Conservation (phyloP, 1,140 invertebrate genomes). For the Drosophila tristis region DNA sequence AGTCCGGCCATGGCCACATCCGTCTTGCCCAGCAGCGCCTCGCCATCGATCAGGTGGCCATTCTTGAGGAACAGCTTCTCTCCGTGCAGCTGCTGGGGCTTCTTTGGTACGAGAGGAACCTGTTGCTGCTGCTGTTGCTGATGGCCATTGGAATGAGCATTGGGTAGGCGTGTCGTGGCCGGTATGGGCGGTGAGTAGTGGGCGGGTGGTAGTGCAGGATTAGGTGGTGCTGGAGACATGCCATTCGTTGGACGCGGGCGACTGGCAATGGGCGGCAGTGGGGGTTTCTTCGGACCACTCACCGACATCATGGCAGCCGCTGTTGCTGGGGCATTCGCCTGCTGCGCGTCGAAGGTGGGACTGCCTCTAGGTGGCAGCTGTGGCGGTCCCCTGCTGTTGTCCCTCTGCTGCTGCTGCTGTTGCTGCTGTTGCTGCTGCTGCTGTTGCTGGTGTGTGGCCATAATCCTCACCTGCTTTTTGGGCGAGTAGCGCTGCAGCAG, state of each 20-base stretch:
- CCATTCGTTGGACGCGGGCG: constrained; percentile 84
- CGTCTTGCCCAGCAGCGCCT: constrained; percentile 87
- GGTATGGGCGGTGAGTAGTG: constrained; percentile 77
- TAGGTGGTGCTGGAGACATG: constrained; percentile 51
- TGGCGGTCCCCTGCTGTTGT: constrained; percentile 83
- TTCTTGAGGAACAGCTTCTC: constrained; percentile 85
- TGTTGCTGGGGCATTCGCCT: constrained; percentile 2
- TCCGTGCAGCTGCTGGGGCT: constrained; percentile 73
- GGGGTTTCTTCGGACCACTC: constrained; percentile 88
- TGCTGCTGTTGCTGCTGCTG: background rate
- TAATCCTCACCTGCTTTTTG: constrained; percentile 79
- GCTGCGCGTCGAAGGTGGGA: constrained; percentile 52
- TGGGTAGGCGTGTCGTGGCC: constrained; percentile 71
- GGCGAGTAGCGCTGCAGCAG: constrained; percentile 78
- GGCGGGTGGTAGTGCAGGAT: constrained; percentile 31
- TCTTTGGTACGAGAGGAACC: constrained; percentile 68
- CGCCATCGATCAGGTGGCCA: constrained; percentile 86
- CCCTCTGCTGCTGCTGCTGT: constrained; percentile 21
- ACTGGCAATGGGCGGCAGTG: constrained; percentile 88
- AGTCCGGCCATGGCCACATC: constrained; percentile 88
- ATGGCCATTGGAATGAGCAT: constrained; percentile 66
- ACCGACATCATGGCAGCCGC: constrained; percentile 40
- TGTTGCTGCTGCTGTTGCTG: constrained; percentile 5
- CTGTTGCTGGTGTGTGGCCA: constrained; percentile 30
- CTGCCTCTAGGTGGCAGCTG: constrained; percentile 85